A percentile compares a stretch with the other conserved stretches of the same genome.
Evolutionary conservation across 2,113 vertebrate genomes (phyloP).

Genomic region (Alligator mississippiensis): DNA sequence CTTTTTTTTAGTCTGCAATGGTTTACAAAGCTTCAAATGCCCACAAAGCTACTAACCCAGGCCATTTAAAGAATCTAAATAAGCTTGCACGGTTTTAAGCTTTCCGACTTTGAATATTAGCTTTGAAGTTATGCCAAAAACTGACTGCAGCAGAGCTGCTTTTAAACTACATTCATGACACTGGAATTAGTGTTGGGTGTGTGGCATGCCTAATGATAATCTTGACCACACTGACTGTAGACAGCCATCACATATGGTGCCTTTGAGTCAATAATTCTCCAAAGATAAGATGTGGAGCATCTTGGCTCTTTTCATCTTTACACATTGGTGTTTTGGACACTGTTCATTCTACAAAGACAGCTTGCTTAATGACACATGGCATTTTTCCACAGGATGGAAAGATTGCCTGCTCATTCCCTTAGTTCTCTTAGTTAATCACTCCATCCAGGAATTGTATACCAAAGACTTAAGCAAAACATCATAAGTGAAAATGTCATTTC

Average conservation of each 20-base stretch:
- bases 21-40: constrained; percentile 71
- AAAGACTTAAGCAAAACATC: neutral
- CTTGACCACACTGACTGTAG: constrained; percentile 54
- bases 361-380: constrained; percentile 47
- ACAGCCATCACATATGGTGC: constrained; percentile 66
- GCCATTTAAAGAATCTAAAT: constrained; percentile 75
- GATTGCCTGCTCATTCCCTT: constrained; percentile 15
- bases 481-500: neutral
- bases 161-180: constrained; percentile 75
- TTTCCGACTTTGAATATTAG: constrained; percentile 74
- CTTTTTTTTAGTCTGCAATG: constrained; percentile 44
- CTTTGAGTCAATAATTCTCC: constrained; percentile 74
- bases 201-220: constrained; percentile 66
- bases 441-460: neutral
- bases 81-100: constrained; percentile 70
- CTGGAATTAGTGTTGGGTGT: constrained; percentile 68
- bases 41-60: constrained; percentile 70
- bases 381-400: constrained; percentile 48
- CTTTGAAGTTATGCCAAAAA: constrained; percentile 79
- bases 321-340: constrained; percentile 65
- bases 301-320: constrained; percentile 68
- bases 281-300: constrained; percentile 75
- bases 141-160: constrained; percentile 55
- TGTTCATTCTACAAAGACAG: constrained; percentile 64
- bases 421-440: neutral